Percentiles rank a stretch among this genome's conserved stretches.
Conservation (phyloP, 2,797 vertebrate species). For the Diplodus puntazzo region DNA sequence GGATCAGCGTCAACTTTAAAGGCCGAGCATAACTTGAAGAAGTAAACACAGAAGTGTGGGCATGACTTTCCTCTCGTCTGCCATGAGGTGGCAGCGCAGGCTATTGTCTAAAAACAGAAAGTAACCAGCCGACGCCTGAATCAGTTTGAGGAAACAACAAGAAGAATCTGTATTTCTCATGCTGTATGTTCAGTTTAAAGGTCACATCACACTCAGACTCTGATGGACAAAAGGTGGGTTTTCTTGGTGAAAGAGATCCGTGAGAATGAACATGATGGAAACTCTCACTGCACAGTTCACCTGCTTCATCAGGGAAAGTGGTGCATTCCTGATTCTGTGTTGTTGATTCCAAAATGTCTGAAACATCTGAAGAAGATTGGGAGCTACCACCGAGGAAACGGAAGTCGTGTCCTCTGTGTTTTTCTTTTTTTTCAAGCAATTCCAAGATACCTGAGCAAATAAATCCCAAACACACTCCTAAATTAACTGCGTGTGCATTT, state of each 20-base stretch:
- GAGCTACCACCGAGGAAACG: too few species aligned
- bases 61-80: not conserved
- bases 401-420: too few species aligned
- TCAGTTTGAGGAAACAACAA: not conserved
- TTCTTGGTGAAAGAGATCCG: conserved; percentile 3
- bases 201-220: not conserved
- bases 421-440: too few species aligned
- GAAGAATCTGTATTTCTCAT: not conserved
- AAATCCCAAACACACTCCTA: too few species aligned
- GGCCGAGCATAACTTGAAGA: conserved; percentile 1
- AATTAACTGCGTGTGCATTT: not conserved
- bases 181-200: conserved; percentile 17
- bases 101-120: not conserved
- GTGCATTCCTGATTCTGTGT: not conserved
- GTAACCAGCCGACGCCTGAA: not conserved
- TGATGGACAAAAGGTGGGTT: not conserved
- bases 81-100: conserved; percentile 72
- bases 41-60: not conserved
- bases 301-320: not conserved
- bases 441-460: too few species aligned
- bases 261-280: not conserved
- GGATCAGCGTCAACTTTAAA: conserved; percentile 1
- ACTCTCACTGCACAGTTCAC: not conserved
- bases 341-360: too few species aligned
- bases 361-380: too few species aligned